Conservation (phyloP, 2,888 invertebrate species). For the Cataglyphis cursor region DNA sequence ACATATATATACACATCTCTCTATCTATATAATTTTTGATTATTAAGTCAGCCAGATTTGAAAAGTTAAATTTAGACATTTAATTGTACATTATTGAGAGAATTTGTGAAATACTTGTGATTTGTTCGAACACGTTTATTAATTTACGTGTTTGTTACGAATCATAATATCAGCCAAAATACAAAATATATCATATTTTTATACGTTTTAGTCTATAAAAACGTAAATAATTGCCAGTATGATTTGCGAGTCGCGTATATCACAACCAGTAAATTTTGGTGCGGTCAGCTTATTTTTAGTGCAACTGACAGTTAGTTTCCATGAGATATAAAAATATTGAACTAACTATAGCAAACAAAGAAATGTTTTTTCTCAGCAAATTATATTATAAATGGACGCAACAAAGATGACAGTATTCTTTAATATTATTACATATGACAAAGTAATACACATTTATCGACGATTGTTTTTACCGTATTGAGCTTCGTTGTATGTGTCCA, state of each 20-base stretch:
- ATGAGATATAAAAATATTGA: slow-evolving; percentile 43
- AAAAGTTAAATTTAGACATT: not conserved
- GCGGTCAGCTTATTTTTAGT: slow-evolving; percentile 43
- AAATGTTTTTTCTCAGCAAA: slow-evolving; percentile 9
- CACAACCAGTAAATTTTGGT: slow-evolving; percentile 21
- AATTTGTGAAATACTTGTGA: not conserved
- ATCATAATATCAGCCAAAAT: slow-evolving; percentile 32
- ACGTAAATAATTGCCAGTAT: slow-evolving; percentile 43
- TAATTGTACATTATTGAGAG: not conserved
- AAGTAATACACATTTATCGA: slow-evolving; percentile 4
- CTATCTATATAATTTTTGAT: not conserved
- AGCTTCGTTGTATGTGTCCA: not conserved
- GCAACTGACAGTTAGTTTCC: slow-evolving; percentile 46
- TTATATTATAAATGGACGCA: slow-evolving; percentile 17
- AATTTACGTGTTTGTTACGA: slow-evolving; percentile 16
- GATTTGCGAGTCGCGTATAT: slow-evolving; percentile 40
- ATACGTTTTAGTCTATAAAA: slow-evolving; percentile 26
- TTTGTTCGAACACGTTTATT: slow-evolving; percentile 27
- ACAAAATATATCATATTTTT: slow-evolving; percentile 39
- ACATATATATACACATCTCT: not conserved
- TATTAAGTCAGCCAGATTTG: not conserved
- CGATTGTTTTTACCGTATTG: slow-evolving; percentile 21
- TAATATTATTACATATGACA: slow-evolving; percentile 2
- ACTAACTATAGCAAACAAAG: not conserved
- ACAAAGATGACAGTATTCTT: slow-evolving; percentile 6